Conservation (phyloP, 2,888 invertebrate genomes). For the Pyrgus malvae region DNA sequence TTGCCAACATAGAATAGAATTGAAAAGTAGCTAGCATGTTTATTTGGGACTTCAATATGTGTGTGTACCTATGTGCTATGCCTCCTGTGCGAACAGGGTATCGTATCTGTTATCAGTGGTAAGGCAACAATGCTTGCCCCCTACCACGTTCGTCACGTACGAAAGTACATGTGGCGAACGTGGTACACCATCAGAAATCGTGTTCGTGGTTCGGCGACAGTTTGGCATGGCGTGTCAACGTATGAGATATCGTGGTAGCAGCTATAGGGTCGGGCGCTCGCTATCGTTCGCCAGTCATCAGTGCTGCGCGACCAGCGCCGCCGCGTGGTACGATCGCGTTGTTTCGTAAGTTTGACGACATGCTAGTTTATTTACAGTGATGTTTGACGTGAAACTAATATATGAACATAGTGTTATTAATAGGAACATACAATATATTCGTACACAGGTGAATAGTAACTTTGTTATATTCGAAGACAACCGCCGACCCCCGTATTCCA, state of each 20-base stretch:
- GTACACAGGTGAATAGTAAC: slow-evolving; percentile 58
- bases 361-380: slow-evolving; percentile 67
- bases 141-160: slow-evolving; percentile 44
- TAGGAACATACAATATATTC: slow-evolving; percentile 54
- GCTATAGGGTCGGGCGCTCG: slow-evolving; percentile 69
- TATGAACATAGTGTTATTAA: slow-evolving; percentile 49
- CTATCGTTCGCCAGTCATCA: slow-evolving; percentile 77
- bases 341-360: slow-evolving; percentile 56
- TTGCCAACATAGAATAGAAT: too few relatives aligned
- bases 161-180: background rate
- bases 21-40: too few relatives aligned
- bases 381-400: slow-evolving; percentile 61
- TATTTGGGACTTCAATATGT: too few relatives aligned
- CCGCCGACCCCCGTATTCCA: slow-evolving; percentile 40
- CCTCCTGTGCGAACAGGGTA: background rate
- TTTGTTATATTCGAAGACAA: slow-evolving; percentile 17
- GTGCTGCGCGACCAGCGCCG: slow-evolving; percentile 70
- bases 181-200: slow-evolving; percentile 29
- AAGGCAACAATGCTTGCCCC: slow-evolving; percentile 37
- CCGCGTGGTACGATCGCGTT: slow-evolving; percentile 63
- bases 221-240: slow-evolving; percentile 44
- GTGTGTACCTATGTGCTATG: too few relatives aligned
- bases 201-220: slow-evolving; percentile 38
- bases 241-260: slow-evolving; percentile 58
- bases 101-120: background rate